Evolutionary conservation across 2,113 vertebrate species (phyloP).

Genomic region (Odocoileus virginianus): DNA sequence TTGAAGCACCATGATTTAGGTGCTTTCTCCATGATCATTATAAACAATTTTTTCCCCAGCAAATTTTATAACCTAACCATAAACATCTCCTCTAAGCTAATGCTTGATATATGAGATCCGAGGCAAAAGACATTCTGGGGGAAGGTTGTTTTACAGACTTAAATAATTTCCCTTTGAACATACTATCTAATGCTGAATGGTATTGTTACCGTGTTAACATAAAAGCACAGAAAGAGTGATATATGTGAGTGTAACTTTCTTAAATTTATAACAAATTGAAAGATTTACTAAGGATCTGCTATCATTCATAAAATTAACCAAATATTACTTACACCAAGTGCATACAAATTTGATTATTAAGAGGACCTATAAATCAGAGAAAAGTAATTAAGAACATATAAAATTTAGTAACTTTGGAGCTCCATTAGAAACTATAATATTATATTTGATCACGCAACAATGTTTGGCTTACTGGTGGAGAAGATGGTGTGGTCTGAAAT

Average conservation of each 20-base stretch:
- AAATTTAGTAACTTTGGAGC: background rate
- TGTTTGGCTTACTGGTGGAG: background rate
- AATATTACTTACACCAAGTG: background rate
- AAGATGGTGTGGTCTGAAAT: background rate
- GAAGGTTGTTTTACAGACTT: background rate
- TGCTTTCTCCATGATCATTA: conserved; percentile 1
- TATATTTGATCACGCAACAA: background rate
- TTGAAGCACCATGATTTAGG: background rate
- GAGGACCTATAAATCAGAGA: background rate
- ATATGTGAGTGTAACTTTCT: background rate
- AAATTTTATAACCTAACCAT: conserved; percentile 27
- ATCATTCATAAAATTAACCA: background rate
- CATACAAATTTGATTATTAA: background rate
- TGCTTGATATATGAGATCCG: background rate
- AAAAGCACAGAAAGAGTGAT: background rate
- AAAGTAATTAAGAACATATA: background rate
- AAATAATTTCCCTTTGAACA: background rate
- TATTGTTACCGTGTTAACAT: background rate
- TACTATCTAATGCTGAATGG: too few species aligned
- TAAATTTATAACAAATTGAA: background rate
- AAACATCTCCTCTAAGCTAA: conserved; percentile 33
- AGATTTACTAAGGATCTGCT: background rate
- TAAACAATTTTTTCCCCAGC: background rate
- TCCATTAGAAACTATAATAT: background rate
- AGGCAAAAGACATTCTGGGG: background rate